These are phyloP conservation scores for Hippasteria phrygiana DNA, from an alignment of 53 echinoderm and acorn worm genomes.

Conservation along the genomic window DNA sequence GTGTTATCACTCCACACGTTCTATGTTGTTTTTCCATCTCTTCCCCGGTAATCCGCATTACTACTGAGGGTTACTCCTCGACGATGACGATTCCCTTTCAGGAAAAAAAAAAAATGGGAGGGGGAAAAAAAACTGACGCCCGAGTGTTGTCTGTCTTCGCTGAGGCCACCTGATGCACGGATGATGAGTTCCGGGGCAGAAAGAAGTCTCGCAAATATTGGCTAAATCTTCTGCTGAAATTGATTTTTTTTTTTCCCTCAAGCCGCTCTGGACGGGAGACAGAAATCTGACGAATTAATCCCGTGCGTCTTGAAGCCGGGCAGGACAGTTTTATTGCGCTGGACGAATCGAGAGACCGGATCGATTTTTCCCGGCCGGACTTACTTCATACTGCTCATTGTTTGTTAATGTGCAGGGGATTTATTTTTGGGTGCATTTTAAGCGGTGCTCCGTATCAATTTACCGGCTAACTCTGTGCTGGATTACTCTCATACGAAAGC, in stretches of 20 bases:
- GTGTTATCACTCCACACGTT: constrained; percentile 20
- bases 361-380: not conserved
- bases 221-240: constrained; percentile 6
- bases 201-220: constrained; percentile 37
- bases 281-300: constrained; percentile 47
- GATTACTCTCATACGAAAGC: not conserved
- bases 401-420: not conserved
- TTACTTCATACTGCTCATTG: not conserved
- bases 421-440: not conserved
- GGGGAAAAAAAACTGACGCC: constrained; percentile 17
- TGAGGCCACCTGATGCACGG: constrained; percentile 38
- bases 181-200: not conserved
- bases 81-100: not conserved
- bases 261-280: constrained; percentile 4
- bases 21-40: not conserved
- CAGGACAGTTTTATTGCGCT: not conserved
- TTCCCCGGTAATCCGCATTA: constrained; percentile 15
- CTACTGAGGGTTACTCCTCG: constrained; percentile 4
- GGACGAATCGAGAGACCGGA: not conserved
- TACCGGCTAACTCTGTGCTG: not conserved
- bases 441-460: not conserved
- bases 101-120: too few relatives aligned
- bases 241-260: constrained; percentile 29
- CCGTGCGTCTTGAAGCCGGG: not conserved
- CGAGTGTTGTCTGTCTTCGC: constrained; percentile 22